Evolutionary conservation across 1,140 invertebrate species (phyloP).

Genomic region (Ostrea denselamellosa): DNA sequence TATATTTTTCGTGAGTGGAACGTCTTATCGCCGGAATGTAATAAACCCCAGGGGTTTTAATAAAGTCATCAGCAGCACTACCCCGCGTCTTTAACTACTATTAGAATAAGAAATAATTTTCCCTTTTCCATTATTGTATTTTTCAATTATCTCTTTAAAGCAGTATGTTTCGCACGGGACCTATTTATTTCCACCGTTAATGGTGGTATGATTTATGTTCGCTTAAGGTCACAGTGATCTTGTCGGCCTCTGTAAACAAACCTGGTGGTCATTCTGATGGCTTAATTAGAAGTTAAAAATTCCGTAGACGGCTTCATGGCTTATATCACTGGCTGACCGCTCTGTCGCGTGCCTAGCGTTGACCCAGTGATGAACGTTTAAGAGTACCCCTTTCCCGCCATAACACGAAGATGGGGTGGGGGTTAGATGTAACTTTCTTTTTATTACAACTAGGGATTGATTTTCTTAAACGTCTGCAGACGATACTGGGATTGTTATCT

Average conservation of each 20-base stretch:
- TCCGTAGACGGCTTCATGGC: background rate
- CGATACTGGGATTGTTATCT: no score
- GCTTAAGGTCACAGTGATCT: background rate
- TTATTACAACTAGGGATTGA: no score
- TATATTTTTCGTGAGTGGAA: background rate
- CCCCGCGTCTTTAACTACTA: background rate
- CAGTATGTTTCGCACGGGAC: background rate
- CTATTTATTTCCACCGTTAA: background rate
- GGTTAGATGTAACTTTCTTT: no score
- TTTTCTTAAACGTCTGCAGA: no score
- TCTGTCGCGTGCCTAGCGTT: background rate
- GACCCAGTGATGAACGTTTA: background rate
- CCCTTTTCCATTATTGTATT: background rate
- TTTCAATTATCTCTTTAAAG: conserved; percentile 22
- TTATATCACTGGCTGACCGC: background rate
- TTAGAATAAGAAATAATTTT: conserved; percentile 4
- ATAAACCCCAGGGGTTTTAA: background rate
- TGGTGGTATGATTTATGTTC: conserved; percentile 3
- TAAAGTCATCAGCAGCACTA: background rate
- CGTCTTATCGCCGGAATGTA: background rate
- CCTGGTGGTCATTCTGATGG: background rate
- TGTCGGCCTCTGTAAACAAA: background rate
- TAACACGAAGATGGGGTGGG: background rate
- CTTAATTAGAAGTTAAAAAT: conserved; percentile 10
- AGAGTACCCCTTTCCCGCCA: background rate